phyloP scores from a whole-genome alignment of 2,888 invertebrate genomes.

The Pediacus dermestoides region DNA sequence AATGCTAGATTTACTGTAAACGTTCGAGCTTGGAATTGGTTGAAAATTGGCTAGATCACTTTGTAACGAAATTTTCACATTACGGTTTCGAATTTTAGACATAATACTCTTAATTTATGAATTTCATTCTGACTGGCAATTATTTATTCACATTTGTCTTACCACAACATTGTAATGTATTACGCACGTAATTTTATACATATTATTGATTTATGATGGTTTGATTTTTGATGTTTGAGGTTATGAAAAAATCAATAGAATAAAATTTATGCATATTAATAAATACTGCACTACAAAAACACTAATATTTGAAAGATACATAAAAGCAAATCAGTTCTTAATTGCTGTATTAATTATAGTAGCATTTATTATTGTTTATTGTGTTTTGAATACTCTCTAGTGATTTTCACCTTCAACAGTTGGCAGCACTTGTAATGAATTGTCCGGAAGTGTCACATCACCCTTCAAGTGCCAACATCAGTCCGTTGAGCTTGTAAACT shows the following conservation, averaged over 20 bases:
- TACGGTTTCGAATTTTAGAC: conserved; percentile 18
- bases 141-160: not conserved
- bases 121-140: conserved; percentile 12
- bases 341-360: too few species aligned
- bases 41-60: conserved; percentile 8
- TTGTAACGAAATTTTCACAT: conserved; percentile 14
- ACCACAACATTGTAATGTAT: conserved; percentile 4
- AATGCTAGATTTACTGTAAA: conserved; percentile 15
- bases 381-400: too few species aligned
- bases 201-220: too few species aligned
- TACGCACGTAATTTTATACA: too few species aligned
- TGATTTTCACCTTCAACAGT: conserved; percentile 7
- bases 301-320: too few species aligned
- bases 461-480: conserved; percentile 37
- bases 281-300: too few species aligned
- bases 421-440: conserved; percentile 21
- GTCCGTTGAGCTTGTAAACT: conserved; percentile 22
- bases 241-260: too few species aligned
- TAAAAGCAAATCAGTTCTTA: too few species aligned
- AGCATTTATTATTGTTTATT: too few species aligned
- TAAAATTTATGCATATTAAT: too few species aligned
- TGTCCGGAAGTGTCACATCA: conserved; percentile 40
- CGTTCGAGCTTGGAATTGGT: not conserved
- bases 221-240: too few species aligned
- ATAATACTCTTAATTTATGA: conserved; percentile 10